Percentiles rank a stretch among this genome's conserved stretches.
Evolutionary conservation across 1,140 invertebrate species (phyloP).

Genomic region (Drosophila carrolli): DNA sequence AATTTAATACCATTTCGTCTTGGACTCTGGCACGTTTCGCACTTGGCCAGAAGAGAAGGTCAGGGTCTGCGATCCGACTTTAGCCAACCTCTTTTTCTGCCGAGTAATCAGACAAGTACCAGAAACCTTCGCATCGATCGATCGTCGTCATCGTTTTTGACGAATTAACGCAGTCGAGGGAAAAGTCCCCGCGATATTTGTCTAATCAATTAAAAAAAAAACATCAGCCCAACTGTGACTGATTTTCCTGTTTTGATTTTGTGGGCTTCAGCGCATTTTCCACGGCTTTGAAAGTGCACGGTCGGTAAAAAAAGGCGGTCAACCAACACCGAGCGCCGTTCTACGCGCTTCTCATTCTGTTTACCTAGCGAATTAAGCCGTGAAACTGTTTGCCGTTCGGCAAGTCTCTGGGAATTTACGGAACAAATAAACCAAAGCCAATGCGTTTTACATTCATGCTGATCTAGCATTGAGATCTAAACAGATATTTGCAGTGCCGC

Average conservation of each 20-base stretch:
- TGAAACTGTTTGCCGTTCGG: constrained; percentile 27
- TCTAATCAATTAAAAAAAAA: background rate
- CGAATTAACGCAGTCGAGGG: constrained; percentile 18
- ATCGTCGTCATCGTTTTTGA: constrained; percentile 31
- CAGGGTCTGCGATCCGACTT: constrained; percentile 24
- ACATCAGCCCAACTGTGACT: background rate
- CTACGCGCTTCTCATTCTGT: constrained; percentile 8
- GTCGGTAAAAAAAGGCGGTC: background rate
- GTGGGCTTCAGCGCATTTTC: constrained; percentile 1
- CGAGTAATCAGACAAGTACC: constrained; percentile 28
- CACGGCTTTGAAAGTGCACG: background rate
- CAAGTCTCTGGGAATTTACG: constrained; percentile 15
- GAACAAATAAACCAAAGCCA: constrained; percentile 24
- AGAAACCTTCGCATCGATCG: constrained; percentile 14
- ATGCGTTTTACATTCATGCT: constrained; percentile 26
- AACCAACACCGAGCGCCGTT: constrained; percentile 7
- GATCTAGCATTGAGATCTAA: constrained; percentile 25
- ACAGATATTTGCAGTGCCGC: constrained; percentile 27
- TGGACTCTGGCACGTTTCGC: constrained; percentile 24
- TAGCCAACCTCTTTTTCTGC: constrained; percentile 7
- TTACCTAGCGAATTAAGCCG: constrained; percentile 21
- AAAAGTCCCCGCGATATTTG: constrained; percentile 8
- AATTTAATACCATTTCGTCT: constrained; percentile 42
- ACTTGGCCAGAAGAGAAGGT: constrained; percentile 36
- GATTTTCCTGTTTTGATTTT: constrained; percentile 18